Evolutionary conservation across 2,797 vertebrate genomes (phyloP).

Genomic region (Pangasius mekongensis): DNA sequence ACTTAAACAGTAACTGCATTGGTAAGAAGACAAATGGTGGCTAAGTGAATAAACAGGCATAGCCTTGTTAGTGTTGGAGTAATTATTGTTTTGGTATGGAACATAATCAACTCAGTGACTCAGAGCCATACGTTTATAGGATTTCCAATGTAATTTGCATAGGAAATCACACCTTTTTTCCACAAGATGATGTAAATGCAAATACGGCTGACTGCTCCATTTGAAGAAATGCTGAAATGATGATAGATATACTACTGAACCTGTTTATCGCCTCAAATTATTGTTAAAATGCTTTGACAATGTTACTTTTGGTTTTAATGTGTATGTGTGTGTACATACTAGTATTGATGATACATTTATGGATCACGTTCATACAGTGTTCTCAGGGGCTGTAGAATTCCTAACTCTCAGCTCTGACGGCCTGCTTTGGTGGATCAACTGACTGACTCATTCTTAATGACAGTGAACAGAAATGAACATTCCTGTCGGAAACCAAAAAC

Average conservation of each 20-base stretch:
- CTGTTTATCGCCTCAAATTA: not conserved
- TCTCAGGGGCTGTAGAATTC: not conserved
- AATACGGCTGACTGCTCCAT: not conserved
- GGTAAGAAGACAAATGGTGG: not conserved
- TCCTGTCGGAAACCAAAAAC: not conserved
- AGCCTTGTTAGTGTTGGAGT: not conserved
- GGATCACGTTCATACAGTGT: not conserved
- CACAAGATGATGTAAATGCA: not conserved
- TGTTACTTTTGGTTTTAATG: not conserved
- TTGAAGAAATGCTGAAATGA: not conserved
- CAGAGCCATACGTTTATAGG: not conserved
- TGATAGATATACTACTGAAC: not conserved
- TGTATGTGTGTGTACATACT: not conserved
- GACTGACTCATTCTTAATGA: not conserved
- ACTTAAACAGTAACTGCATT: not conserved
- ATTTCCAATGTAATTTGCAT: not conserved
- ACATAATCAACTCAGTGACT: not conserved
- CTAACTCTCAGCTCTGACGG: not conserved
- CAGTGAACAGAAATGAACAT: not conserved
- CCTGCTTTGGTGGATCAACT: not conserved
- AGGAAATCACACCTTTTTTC: not conserved
- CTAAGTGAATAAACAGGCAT: not conserved
- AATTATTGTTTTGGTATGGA: slow-evolving; percentile 17
- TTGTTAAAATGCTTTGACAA: not conserved
- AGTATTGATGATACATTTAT: not conserved